These are phyloP conservation scores for Scaptomyza hsui DNA, from an alignment of 1,140 invertebrate species.

Conservation along the genomic window DNA sequence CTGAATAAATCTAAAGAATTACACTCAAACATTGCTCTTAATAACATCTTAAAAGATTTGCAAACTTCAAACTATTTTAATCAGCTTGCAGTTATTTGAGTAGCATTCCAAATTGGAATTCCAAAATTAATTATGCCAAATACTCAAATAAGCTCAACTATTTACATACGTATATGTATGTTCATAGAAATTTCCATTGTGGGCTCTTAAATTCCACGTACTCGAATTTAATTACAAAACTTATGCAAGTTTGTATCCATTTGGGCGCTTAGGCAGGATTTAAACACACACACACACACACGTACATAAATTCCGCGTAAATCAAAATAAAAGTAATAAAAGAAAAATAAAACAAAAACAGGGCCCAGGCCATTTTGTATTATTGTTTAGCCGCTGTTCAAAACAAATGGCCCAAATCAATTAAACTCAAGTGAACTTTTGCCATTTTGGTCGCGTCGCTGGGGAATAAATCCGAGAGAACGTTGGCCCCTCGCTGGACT, in stretches of 20 bases:
- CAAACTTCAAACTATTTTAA: too few relatives aligned
- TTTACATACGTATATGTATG: too few relatives aligned
- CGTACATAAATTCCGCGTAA: background rate
- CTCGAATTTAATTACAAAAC: conserved; percentile 10
- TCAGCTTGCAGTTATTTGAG: too few relatives aligned
- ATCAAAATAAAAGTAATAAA: background rate
- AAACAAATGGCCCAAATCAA: conserved; percentile 42
- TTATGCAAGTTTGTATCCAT: background rate
- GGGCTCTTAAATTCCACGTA: background rate
- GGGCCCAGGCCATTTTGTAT: background rate
- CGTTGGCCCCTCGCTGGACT: background rate
- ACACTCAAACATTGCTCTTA: too few relatives aligned
- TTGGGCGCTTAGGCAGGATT: background rate
- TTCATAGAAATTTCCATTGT: background rate
- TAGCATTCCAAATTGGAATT: too few relatives aligned
- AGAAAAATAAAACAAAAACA: background rate
- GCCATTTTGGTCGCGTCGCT: background rate
- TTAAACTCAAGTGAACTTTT: conserved; percentile 41
- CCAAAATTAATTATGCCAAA: too few relatives aligned
- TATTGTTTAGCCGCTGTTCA: conserved; percentile 12
- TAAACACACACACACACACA: background rate
- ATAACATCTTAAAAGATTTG: too few relatives aligned
- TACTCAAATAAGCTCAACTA: background rate
- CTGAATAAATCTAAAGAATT: too few relatives aligned
- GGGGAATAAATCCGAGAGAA: background rate